Evolutionary conservation across 2,113 vertebrate genomes (phyloP).

Genomic region (Ivindomyrus marchei): DNA sequence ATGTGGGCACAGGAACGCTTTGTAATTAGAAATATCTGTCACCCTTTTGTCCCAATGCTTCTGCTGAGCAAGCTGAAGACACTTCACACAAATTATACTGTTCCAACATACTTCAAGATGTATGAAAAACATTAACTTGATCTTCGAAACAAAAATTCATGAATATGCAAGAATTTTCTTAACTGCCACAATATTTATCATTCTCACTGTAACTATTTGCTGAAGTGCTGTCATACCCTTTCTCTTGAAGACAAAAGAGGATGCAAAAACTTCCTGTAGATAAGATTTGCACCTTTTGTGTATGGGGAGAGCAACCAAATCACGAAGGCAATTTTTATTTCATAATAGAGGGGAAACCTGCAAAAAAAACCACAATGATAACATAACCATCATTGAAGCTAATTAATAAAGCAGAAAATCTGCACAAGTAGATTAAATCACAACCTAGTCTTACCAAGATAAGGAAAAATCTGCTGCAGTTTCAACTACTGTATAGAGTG

Average conservation of each 20-base stretch:
- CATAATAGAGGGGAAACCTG: conserved; percentile 82
- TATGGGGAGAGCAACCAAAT: conserved; percentile 80
- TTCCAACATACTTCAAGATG: background rate
- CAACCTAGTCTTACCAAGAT: conserved; percentile 68
- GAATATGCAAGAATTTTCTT: background rate
- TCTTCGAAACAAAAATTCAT: background rate
- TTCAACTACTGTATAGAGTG: conserved; percentile 76
- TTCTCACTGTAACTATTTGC: background rate
- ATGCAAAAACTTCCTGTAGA: conserved; percentile 80
- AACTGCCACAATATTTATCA: background rate
- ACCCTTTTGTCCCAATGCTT: background rate
- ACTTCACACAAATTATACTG: background rate
- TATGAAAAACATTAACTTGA: background rate
- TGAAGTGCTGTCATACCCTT: conserved; percentile 55
- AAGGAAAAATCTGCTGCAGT: conserved; percentile 70
- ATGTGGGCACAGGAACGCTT: background rate
- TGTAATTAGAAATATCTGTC: background rate
- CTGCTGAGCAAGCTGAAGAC: background rate
- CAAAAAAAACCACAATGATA: background rate
- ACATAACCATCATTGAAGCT: background rate
- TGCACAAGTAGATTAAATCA: background rate
- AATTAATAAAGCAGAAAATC: background rate
- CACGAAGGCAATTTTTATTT: conserved; percentile 80
- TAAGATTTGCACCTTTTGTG: conserved; percentile 77
- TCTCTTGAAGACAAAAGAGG: conserved; percentile 78